These are phyloP conservation scores for Tupiocoris notatus DNA, from an alignment of 2,888 invertebrate genomes.

Conservation along the genomic window DNA sequence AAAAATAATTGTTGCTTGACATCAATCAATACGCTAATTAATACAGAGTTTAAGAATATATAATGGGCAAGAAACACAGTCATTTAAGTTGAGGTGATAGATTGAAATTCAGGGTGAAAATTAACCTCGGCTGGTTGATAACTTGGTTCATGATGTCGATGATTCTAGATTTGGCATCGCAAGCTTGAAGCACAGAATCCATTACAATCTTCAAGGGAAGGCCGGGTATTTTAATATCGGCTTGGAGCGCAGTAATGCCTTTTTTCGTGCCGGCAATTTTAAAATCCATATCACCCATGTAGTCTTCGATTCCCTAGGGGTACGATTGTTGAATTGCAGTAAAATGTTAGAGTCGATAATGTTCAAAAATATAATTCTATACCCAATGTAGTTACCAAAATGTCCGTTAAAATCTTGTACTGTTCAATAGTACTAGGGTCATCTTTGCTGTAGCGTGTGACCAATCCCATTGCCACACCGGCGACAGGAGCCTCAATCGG, in stretches of 20 bases:
- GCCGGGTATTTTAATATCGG: constrained; percentile 86
- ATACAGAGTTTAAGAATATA: background rate
- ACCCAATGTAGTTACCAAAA: constrained; percentile 65
- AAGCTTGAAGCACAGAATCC: constrained; percentile 77
- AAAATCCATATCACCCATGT: constrained; percentile 99
- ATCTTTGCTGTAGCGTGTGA: constrained; percentile 61
- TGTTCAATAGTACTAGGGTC: constrained; percentile 66
- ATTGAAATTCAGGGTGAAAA: background rate
- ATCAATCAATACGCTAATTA: background rate
- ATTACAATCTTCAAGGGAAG: constrained; percentile 82
- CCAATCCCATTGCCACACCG: constrained; percentile 92
- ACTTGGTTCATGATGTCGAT: constrained; percentile 80
- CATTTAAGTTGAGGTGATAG: background rate
- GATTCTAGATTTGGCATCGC: constrained; percentile 74
- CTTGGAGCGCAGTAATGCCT: constrained; percentile 88
- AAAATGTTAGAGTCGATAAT: constrained; percentile 34
- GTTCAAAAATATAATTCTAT: background rate
- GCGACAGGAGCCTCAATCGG: constrained; percentile 75
- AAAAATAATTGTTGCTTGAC: background rate
- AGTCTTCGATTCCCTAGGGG: constrained; percentile 99
- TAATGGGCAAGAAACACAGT: too few species aligned
- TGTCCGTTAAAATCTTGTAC: constrained; percentile 84
- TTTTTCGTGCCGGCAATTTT: constrained; percentile 92
- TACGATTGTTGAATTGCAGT: too few species aligned
- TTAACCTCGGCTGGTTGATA: constrained; percentile 56